These are phyloP conservation scores for Rhabdomys dilectus DNA, from an alignment of 2,113 vertebrate species.

Conservation along the genomic window DNA sequence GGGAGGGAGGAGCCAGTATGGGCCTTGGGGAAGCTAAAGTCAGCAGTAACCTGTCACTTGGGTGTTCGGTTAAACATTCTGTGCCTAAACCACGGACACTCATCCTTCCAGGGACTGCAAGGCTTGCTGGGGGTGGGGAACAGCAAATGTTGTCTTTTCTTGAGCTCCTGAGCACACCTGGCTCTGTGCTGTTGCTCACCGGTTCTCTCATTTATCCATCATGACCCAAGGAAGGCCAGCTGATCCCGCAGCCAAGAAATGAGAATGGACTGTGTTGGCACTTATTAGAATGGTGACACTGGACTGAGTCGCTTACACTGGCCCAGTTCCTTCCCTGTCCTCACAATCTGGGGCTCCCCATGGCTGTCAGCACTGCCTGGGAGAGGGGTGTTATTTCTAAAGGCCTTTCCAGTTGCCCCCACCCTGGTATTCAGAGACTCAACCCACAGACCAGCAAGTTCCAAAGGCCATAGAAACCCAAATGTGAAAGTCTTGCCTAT, in stretches of 20 bases:
- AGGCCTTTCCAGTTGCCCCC: background rate
- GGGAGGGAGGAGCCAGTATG: background rate
- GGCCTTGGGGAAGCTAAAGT: background rate
- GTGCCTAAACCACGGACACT: background rate
- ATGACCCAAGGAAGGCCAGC: background rate
- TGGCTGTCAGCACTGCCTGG: background rate
- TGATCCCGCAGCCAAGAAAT: background rate
- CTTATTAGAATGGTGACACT: background rate
- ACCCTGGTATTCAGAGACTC: background rate
- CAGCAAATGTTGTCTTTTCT: background rate
- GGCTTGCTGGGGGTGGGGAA: background rate
- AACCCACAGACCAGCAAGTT: background rate
- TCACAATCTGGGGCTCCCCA: background rate
- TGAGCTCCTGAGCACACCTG: background rate
- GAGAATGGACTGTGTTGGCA: background rate
- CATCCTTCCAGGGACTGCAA: background rate
- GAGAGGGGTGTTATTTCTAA: background rate
- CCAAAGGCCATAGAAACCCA: background rate
- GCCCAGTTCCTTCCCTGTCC: background rate
- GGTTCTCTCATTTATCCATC: background rate
- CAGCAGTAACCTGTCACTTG: background rate
- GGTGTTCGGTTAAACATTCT: background rate
- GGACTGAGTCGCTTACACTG: background rate
- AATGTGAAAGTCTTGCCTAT: background rate
- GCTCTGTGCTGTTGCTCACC: background rate